Evolutionary conservation across 2,113 vertebrate species (phyloP).

Genomic region (Burhinus oedicnemus): DNA sequence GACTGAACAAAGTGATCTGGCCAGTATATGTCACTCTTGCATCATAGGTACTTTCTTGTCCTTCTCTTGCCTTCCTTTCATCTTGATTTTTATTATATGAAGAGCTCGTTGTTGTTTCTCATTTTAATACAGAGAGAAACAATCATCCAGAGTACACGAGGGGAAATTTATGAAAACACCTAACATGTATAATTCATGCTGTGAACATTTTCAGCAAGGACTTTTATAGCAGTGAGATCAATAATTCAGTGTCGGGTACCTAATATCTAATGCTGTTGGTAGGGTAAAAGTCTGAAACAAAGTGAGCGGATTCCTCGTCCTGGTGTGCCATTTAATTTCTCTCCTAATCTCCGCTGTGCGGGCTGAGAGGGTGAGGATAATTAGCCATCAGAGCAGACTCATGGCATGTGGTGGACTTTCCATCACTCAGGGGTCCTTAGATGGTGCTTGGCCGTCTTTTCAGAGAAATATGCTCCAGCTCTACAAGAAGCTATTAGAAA

Average conservation of each 20-base stretch:
- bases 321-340: neutral
- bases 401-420: constrained; percentile 31
- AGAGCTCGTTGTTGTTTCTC: neutral
- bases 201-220: neutral
- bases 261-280: neutral
- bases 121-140: neutral
- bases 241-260: neutral
- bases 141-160: neutral
- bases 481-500: neutral
- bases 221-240: neutral
- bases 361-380: neutral
- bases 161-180: neutral
- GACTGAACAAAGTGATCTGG: neutral
- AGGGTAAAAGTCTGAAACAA: neutral
- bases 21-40: neutral
- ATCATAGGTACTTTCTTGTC: neutral
- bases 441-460: neutral
- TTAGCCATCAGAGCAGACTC: constrained; percentile 12
- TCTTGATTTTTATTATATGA: neutral
- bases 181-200: neutral
- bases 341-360: neutral
- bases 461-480: neutral
- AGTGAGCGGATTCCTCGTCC: neutral
- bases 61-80: neutral
- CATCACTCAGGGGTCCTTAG: constrained; percentile 32